Conservation (phyloP, 2,888 invertebrate genomes). For the Drosophila dives region DNA sequence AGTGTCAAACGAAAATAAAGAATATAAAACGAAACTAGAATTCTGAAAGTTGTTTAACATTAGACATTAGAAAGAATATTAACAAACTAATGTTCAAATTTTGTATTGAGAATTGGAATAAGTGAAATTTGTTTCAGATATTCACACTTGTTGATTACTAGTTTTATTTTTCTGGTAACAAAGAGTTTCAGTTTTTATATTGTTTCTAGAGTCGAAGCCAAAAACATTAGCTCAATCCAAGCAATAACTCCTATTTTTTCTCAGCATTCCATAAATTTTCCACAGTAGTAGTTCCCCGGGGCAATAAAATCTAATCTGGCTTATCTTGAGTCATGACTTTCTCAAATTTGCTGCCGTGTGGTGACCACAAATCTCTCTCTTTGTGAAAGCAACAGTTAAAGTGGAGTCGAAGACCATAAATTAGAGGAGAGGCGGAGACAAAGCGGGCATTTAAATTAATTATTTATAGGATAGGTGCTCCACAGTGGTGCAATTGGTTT, state of each 20-base stretch:
- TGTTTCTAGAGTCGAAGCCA: not conserved
- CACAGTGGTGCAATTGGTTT: constrained; percentile 58
- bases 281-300: constrained; percentile 11
- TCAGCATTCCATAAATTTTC: constrained; percentile 7
- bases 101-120: not conserved
- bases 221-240: not conserved
- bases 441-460: constrained; percentile 72
- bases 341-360: constrained; percentile 13
- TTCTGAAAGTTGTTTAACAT: not conserved
- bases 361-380: constrained; percentile 51
- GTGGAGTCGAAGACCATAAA: constrained; percentile 49
- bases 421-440: constrained; percentile 47
- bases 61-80: too few species aligned
- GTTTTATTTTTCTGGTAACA: fast-evolving
- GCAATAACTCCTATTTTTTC: not conserved
- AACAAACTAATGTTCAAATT: too few species aligned
- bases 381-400: constrained; percentile 57
- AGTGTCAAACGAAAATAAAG: not conserved
- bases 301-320: constrained; percentile 64
- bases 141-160: not conserved
- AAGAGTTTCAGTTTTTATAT: not conserved
- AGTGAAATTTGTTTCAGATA: not conserved
- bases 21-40: not conserved
- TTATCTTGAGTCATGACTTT: constrained; percentile 58
- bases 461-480: constrained; percentile 67